Conservation (phyloP, 2,797 vertebrate genomes). For the Malurus leucopterus region DNA sequence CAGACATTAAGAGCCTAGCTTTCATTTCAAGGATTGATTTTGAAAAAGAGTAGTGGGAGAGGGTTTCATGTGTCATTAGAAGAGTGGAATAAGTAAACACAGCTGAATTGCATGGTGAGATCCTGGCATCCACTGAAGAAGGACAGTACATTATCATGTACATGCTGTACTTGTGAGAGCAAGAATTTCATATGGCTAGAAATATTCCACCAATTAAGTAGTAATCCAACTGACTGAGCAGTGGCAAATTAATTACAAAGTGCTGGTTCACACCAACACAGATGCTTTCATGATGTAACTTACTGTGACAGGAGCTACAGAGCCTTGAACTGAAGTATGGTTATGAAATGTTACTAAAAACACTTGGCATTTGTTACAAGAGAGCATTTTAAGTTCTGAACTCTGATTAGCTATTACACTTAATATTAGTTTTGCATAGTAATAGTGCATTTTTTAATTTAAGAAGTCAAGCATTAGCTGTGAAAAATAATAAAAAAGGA, state of each 20-base stretch:
- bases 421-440: background rate
- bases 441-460: background rate
- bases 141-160: background rate
- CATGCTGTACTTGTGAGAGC: background rate
- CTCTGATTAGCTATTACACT: background rate
- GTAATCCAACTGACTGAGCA: background rate
- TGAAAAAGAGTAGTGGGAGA: background rate
- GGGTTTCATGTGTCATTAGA: background rate
- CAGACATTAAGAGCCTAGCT: background rate
- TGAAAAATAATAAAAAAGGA: background rate
- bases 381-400: background rate
- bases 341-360: background rate
- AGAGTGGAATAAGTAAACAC: background rate
- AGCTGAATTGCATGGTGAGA: background rate
- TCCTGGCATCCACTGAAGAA: background rate
- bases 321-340: background rate
- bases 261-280: background rate
- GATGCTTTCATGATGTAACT: background rate
- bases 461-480: background rate
- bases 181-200: background rate
- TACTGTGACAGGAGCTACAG: background rate
- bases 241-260: background rate
- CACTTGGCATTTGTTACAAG: background rate
- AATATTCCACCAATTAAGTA: background rate
- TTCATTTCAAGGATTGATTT: background rate